Base-by-base conservation (phyloP, 2,888 invertebrate species). In the Calliphora vomitoria region DNA sequence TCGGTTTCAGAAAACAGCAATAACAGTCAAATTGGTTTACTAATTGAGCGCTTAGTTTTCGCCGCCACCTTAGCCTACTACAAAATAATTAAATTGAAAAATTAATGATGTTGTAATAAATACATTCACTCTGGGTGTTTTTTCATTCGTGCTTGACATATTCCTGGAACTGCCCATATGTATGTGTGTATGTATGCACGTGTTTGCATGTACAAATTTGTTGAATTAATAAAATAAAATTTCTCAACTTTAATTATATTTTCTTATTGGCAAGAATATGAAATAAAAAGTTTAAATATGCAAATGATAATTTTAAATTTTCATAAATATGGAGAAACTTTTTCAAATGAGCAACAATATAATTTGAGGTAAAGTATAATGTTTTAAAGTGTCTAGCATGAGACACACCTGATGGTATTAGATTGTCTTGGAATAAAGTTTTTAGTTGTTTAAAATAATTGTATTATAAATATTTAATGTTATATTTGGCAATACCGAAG, bases 211-310 rank as follows among this genome's bases (percentile, higher is more conserved):
- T 41, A 55, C 68, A 58, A 38, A 0, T 6, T 50, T n/a, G 18
- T n/a, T 38, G 15, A 41, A 38, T 18, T 50, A 64, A 50, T 35
- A 38, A 35, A 18, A 20, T 55, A 41, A 18, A 76, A 76, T 76
- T 76, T 62, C 35, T 64, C 18, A 64, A 50, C 64, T 76, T 76
- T 50, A 76, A 50, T 76, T 76, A 8, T 47, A 62, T 62, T 15
- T 18, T 75, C n/a, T 44, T 35, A 62, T 38, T 74, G 18, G 35
- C 41, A 47, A 62, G 50, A 31, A 15, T 31, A 11, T 41, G 15
- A 8, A 31, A 60, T 60, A 15, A 69, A 64, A 50, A 71, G 35
- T 71, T 71, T 8, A 53, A 35, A 71, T 71, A 71, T 71, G 50
- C 69, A 71, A 71, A 50, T 71, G 35, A 35, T 8, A 10, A 35